These are phyloP conservation scores for Pipistrellus pygmaeus DNA, from an alignment of 2,797 vertebrate species.

Conservation along the genomic window DNA sequence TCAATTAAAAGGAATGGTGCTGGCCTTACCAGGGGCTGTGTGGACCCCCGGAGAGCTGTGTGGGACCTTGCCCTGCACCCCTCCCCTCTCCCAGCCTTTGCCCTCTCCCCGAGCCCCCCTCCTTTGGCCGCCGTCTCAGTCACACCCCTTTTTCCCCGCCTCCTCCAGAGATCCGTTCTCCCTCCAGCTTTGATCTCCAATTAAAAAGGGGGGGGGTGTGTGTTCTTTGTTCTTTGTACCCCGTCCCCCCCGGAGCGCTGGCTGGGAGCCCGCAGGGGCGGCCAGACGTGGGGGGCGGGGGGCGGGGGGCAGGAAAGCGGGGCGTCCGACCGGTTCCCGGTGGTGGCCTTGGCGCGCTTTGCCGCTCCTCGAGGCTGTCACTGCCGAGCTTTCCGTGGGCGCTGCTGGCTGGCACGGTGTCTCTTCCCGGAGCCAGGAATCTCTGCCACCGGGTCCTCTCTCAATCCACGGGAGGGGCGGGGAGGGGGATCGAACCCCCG, in stretches of 20 bases:
- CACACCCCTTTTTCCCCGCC: neutral
- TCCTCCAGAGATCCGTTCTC: conserved; percentile 23
- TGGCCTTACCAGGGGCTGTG: neutral
- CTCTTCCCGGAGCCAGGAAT: conserved; percentile 71
- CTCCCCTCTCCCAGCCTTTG: neutral
- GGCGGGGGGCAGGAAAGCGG: neutral
- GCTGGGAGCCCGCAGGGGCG: conserved; percentile 21
- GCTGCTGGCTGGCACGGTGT: conserved; percentile 65
- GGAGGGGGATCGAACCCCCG: too few relatives aligned
- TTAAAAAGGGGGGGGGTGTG: conserved; percentile 44
- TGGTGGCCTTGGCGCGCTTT: conserved; percentile 52
- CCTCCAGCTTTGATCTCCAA: conserved; percentile 72
- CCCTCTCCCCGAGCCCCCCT: neutral
- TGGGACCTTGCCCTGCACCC: neutral
- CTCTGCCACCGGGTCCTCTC: conserved; percentile 76
- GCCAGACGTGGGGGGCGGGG: conserved; percentile 36
- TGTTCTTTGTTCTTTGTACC: conserved; percentile 36
- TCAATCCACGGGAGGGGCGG: conserved; percentile 45
- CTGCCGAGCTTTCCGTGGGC: conserved; percentile 69
- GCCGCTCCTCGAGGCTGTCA: conserved; percentile 4
- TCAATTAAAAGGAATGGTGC: neutral
- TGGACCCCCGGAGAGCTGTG: neutral
- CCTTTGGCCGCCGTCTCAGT: neutral
- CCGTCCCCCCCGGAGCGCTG: neutral
- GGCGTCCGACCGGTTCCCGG: conserved; percentile 69